Evolutionary conservation across 2,113 vertebrate species (phyloP).

Genomic region (Cyphomyrus discorhynchus): DNA sequence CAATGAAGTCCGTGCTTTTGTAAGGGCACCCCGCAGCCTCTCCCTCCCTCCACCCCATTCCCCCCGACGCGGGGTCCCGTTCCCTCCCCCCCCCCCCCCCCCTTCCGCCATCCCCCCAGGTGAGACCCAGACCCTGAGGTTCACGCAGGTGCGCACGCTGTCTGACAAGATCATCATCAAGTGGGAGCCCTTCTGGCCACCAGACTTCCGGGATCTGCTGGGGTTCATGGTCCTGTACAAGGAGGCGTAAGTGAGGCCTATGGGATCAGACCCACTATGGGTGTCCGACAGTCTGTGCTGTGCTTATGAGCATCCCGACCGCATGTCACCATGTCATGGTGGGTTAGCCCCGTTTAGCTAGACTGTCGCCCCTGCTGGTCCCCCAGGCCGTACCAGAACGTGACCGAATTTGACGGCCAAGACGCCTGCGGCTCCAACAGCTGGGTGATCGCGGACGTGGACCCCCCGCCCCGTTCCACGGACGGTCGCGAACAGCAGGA

Average conservation of each 20-base stretch:
- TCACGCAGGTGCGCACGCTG: slow-evolving; percentile 68
- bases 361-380: neutral
- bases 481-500: slow-evolving; percentile 65
- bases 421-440: slow-evolving; percentile 94
- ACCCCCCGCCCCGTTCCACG: slow-evolving; percentile 66
- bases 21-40: too few species aligned
- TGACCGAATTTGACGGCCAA: slow-evolving; percentile 94
- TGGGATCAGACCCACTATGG: neutral
- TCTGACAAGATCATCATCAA: slow-evolving; percentile 78
- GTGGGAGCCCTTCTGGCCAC: slow-evolving; percentile 89
- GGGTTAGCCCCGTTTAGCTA: neutral
- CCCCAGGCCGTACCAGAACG: slow-evolving; percentile 77
- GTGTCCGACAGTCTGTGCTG: neutral
- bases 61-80: too few species aligned
- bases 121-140: slow-evolving; percentile 80
- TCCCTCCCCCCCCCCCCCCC: neutral
- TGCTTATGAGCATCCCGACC: too few species aligned
- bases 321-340: neutral
- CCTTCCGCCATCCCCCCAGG: slow-evolving; percentile 51
- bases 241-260: slow-evolving; percentile 76
- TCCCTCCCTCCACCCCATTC: too few species aligned
- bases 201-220: slow-evolving; percentile 86
- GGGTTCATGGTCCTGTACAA: slow-evolving; percentile 98
- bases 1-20: too few species aligned
- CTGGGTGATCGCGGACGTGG: slow-evolving; percentile 90